Evolutionary conservation across 2,797 vertebrate species (phyloP), one percentile per base, ranked within the genome.

Genomic region (Podarcis siculus): DNA sequence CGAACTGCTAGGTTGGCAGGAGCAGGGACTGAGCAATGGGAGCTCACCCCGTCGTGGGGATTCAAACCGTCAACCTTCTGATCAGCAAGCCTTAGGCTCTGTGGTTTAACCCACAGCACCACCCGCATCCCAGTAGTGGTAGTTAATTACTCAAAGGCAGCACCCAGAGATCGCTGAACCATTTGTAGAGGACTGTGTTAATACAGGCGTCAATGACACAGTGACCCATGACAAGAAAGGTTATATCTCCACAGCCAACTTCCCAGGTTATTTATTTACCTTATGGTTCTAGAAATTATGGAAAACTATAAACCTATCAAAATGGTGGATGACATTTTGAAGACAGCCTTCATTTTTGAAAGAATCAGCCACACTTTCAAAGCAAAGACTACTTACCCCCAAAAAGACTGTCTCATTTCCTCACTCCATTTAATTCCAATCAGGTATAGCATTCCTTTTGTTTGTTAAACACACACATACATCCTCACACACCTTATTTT

Each of bases 341-440:
- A 61, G 27, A 39, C 49, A 69, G 25, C 1, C 85, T 25, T 79
- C 4, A 76, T 79, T 39, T 81, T 37, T 75, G 0, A 90, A 35
- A 73, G 17, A 91, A 71, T 64, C n/a, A 90, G 8, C 7, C 83
- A 88, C 37, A 42, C 0, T 32, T 76, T 66, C 6, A 90, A 72
- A n/a, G 72, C 73, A 83, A 30, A 82, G 25, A 83, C 82, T 79
- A 91, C 55, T 91, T 79, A 91, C 64, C 89, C 17, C 61, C 6
- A 79, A 79, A 87, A 77, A 30, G 64, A 86, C 4, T 0, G 7
- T 85, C 84, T 90, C 80, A 27, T 80, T 89, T 90, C n/a, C 21
- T 83, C 83, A 93, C 67, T 79, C 77, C 32, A 85, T 12, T 79
- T 1, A 58, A 19, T 90, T 91, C 87, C 86, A 86, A 82, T 83